A percentile compares a stretch with the other conserved stretches of the same genome.
These are phyloP conservation scores for Serripes groenlandicus DNA, from an alignment of 2,888 invertebrate species.

Conservation along the genomic window DNA sequence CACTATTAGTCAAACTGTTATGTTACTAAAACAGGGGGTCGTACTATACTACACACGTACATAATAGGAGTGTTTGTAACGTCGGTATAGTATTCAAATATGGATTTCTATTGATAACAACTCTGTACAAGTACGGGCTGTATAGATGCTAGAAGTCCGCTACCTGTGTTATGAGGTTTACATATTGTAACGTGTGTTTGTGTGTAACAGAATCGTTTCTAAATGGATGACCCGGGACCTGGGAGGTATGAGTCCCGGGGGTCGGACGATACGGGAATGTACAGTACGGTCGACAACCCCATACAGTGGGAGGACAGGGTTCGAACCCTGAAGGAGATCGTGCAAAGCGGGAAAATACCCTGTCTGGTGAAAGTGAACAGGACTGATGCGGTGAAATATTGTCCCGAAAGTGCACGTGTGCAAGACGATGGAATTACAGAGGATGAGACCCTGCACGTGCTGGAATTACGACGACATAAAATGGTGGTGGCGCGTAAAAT, in stretches of 20 bases:
- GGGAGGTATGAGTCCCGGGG: neutral
- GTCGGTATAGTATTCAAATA: constrained; percentile 16
- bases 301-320: constrained; percentile 74
- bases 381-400: constrained; percentile 42
- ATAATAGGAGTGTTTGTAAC: constrained; percentile 16
- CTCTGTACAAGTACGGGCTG: neutral
- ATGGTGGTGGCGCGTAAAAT: constrained; percentile 76
- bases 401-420: neutral
- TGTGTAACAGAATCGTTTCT: neutral
- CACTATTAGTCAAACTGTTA: neutral
- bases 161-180: neutral
- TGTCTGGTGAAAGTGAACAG: constrained; percentile 57
- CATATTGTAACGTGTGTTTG: neutral
- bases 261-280: neutral
- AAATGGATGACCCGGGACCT: constrained; percentile 13
- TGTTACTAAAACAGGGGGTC: neutral
- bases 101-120: constrained; percentile 22
- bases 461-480: constrained; percentile 76
- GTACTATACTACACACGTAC: neutral
- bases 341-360: constrained; percentile 62
- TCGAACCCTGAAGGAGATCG: constrained; percentile 72
- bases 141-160: too few relatives aligned
- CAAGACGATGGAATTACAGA: constrained; percentile 5
- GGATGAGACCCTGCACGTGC: constrained; percentile 73
- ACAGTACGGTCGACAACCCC: neutral